Evolutionary conservation across 2,888 invertebrate species (phyloP).

Genomic region (Plutella xylostella): DNA sequence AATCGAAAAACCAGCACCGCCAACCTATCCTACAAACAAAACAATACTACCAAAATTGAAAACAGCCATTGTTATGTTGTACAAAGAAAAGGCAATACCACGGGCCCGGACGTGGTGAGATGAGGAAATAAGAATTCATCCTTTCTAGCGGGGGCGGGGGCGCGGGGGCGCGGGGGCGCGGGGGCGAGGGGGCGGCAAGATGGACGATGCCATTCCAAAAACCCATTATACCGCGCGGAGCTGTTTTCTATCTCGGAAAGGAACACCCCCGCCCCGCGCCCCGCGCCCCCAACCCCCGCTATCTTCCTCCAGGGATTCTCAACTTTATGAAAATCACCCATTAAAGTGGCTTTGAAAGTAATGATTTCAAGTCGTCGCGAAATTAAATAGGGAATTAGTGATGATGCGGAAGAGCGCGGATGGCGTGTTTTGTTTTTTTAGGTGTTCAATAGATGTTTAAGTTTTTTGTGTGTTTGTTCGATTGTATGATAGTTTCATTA

Average conservation of each 20-base stretch:
- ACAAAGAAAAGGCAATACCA: constrained; percentile 68
- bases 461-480: too few relatives aligned
- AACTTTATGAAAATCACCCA: constrained; percentile 69
- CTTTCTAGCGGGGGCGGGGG: constrained; percentile 53
- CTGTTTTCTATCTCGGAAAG: constrained; percentile 71
- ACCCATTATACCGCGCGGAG: constrained; percentile 77
- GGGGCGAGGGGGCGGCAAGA: constrained; percentile 63
- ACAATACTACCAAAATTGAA: constrained; percentile 53
- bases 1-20: constrained; percentile 39
- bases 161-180: constrained; percentile 25
- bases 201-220: constrained; percentile 79
- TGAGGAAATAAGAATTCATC: constrained; percentile 72
- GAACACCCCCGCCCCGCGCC: constrained; percentile 40
- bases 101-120: constrained; percentile 62
- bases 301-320: constrained; percentile 45
- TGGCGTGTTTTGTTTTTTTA: too few relatives aligned
- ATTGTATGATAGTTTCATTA: too few relatives aligned
- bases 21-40: not conserved
- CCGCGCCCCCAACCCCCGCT: constrained; percentile 31
- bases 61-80: constrained; percentile 68
- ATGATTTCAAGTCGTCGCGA: constrained; percentile 62
- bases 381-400: constrained; percentile 66
- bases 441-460: too few relatives aligned
- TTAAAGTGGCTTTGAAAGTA: constrained; percentile 69
- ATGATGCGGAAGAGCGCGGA: too few relatives aligned